Percentiles rank a stretch among this genome's conserved stretches.
Conservation (phyloP, 2,888 invertebrate species). For the Globia sparganii region DNA sequence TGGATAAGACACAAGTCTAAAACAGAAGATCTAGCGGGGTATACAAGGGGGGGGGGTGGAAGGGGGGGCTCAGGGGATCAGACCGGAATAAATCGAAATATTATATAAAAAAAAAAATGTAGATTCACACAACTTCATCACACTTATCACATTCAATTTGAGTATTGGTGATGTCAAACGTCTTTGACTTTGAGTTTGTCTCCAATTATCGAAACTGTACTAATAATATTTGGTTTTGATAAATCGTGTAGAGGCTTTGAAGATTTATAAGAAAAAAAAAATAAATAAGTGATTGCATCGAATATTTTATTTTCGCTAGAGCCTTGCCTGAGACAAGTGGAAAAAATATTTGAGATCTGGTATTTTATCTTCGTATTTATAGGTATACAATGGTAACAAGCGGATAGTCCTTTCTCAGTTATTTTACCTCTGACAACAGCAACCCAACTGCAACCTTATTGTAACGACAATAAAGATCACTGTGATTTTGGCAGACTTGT, state of each 20-base stretch:
- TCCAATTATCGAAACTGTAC: slow-evolving; percentile 16
- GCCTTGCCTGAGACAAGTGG: not conserved
- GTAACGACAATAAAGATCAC: not conserved
- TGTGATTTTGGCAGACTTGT: not conserved
- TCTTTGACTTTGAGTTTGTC: not conserved
- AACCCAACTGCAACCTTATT: not conserved
- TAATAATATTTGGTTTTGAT: slow-evolving; percentile 24
- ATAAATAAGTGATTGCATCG: slow-evolving; percentile 27
- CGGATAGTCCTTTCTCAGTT: too few relatives aligned
- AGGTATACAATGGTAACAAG: not conserved
- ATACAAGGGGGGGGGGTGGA: too few relatives aligned
- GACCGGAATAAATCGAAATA: too few relatives aligned
- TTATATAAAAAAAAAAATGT: not conserved
- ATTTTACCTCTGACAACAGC: not conserved
- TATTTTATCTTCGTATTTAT: not conserved
- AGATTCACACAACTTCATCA: not conserved
- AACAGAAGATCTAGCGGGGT: too few relatives aligned
- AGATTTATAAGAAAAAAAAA: slow-evolving; percentile 26
- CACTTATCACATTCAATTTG: slow-evolving; percentile 14
- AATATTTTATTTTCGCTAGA: slow-evolving; percentile 32
- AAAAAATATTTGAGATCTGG: not conserved
- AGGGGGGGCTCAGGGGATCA: too few relatives aligned
- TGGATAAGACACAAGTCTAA: too few relatives aligned
- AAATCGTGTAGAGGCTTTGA: slow-evolving; percentile 23
- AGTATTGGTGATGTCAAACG: slow-evolving; percentile 5